Base-by-base conservation (phyloP, 1,140 invertebrate species). In the Sarcophaga peregrina region DNA sequence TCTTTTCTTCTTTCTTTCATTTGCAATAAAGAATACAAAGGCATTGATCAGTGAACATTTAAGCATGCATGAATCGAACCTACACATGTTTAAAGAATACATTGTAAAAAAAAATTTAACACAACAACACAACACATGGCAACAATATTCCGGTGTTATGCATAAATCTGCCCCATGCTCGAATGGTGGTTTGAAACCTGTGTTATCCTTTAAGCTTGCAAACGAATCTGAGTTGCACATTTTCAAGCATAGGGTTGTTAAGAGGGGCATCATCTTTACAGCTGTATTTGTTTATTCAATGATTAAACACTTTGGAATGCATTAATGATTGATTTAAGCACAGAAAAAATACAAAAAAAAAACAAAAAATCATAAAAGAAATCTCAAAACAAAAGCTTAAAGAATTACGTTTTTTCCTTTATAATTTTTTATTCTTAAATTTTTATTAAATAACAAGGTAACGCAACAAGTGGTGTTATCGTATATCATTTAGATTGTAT, bases 301-400 rank as follows among this genome's bases (percentile, higher is more conserved):
- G 62, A 68, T 68, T 68, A 68, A 68, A 68, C 20, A n/a, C 62
- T 8, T 68, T 68, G 62, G 62, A 68, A 68, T 68, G 62, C 62
- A 68, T 68, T 20, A 68, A 68, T 68, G 62, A 68, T 68, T 68
- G 62, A 68, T 68, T 68, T 37, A 37, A 37, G 25, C 25, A 37
- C 1, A 37, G 1, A 37, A 37, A 37, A 37, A 37, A 37, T 37
- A 37, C 25, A 4, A 37, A 37, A 37, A 2, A 37, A 37, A 37
- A 37, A 37, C 4, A 37, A 37, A 37, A 37, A 37, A 37, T 2
- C 1, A 37, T 37, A 37, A 37, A 37, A 68, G n/a, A 68, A 68
- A 68, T 20, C 10, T 68, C 17, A 25, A 17, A 68, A 68, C 62
- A 68, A 68, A 68, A 68, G 62, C n/a, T 68, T 68, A 37, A 37